A percentile compares a stretch with the other conserved stretches of the same genome.
Evolutionary conservation across 2,888 invertebrate genomes (phyloP).

Genomic region (Drosophila heteroneura): DNA sequence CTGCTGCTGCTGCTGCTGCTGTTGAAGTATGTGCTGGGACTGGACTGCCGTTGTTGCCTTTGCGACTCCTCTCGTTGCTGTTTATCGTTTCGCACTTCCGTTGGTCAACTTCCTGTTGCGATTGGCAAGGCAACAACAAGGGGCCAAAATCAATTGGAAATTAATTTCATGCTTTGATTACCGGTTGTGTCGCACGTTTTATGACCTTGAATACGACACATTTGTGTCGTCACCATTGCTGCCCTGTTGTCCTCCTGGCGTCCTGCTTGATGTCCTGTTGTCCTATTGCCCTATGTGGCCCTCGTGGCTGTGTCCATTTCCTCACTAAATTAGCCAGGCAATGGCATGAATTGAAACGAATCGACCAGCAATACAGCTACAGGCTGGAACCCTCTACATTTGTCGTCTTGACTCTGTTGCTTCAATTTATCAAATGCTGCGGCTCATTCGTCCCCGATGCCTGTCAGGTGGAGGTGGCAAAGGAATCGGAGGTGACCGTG

Average conservation of each 20-base stretch:
- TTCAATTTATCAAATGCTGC: conserved; percentile 76
- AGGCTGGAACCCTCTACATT: conserved; percentile 35
- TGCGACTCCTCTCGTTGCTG: conserved; percentile 58
- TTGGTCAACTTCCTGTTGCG: conserved; percentile 80
- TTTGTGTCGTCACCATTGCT: conserved; percentile 69
- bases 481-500: conserved; percentile 9
- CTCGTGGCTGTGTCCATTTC: conserved; percentile 67
- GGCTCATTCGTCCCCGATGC: conserved; percentile 70
- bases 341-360: conserved; percentile 80
- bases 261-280: conserved; percentile 5
- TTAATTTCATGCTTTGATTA: conserved; percentile 81
- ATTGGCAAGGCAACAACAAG: conserved; percentile 60
- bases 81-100: conserved; percentile 80
- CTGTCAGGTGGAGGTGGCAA: conserved; percentile 57
- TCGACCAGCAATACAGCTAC: conserved; percentile 39
- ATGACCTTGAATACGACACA: conserved; percentile 81
- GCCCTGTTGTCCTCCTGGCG: conserved; percentile 19
- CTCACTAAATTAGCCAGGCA: conserved; percentile 79
- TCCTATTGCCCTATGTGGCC: conserved; percentile 26
- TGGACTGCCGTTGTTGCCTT: conserved; percentile 19
- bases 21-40: conserved; percentile 59
- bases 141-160: conserved; percentile 80
- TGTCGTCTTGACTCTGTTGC: conserved; percentile 60
- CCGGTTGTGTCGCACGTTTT: conserved; percentile 81
- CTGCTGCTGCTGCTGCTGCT: conserved; percentile 10